Conservation (phyloP, 2,888 invertebrate genomes). For the Tetramorium bicarinatum region DNA sequence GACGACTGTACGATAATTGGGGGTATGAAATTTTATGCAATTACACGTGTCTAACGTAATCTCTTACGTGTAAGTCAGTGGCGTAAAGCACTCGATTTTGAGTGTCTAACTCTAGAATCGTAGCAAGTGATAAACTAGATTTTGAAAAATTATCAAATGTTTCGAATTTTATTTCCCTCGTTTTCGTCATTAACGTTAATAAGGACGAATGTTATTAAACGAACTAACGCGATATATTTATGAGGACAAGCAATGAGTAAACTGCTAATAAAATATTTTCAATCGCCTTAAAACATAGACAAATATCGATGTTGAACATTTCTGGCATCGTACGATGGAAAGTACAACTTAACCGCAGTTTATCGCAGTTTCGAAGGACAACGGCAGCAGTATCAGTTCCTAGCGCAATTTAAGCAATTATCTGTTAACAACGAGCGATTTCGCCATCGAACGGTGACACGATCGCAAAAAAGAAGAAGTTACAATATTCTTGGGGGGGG, state of each 20-base stretch:
- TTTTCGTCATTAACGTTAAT: background rate
- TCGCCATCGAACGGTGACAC: background rate
- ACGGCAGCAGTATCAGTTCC: background rate
- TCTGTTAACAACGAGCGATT: background rate
- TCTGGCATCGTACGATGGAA: background rate
- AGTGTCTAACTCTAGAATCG: background rate
- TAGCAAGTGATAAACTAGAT: background rate
- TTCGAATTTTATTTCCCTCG: background rate
- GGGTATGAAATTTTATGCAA: slow-evolving; percentile 30
- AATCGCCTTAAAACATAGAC: background rate
- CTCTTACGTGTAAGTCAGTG: background rate
- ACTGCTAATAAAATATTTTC: background rate
- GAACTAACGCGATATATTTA: background rate
- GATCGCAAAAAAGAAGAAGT: background rate
- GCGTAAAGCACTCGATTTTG: slow-evolving; percentile 12
- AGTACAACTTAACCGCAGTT: background rate
- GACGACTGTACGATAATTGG: background rate
- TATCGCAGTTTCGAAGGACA: background rate
- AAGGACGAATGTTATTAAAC: background rate
- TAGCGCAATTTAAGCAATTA: background rate
- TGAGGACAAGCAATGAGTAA: background rate
- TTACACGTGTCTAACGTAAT: slow-evolving; percentile 35
- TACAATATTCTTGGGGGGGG: background rate
- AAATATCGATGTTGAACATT: background rate
- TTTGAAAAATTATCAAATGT: background rate